phyloP scores from a whole-genome alignment of 2,888 invertebrate genomes.

The Siphlonurus alternatus region DNA sequence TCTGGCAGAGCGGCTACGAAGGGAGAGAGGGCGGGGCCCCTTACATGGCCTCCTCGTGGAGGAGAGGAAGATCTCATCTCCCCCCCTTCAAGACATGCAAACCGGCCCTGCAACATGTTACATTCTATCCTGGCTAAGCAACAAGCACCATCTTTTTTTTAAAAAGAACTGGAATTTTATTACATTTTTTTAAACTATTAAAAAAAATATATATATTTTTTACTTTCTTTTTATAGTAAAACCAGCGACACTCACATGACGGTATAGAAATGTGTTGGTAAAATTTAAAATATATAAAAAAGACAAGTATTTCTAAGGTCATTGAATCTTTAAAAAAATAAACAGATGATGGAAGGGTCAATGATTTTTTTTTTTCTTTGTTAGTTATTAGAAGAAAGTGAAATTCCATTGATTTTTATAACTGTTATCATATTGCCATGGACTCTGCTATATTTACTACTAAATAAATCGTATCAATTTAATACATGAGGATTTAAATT shows the following conservation, averaged over 20 bases:
- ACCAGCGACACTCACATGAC: not conserved
- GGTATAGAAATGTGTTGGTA: not conserved
- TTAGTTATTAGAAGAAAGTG: not conserved
- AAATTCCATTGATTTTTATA: no score
- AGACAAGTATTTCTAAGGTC: not conserved
- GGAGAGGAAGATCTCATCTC: not conserved
- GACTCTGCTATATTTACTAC: no score
- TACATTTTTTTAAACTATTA: not conserved
- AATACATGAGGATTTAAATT: no score
- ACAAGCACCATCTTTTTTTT: not conserved
- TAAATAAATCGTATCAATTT: no score
- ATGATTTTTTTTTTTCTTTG: not conserved
- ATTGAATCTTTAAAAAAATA: not conserved
- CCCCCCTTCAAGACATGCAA: not conserved
- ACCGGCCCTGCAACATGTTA: conserved; percentile 10
- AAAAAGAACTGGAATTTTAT: not conserved
- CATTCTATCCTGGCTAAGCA: conserved; percentile 14
- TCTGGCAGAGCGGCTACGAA: not conserved
- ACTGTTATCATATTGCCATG: no score
- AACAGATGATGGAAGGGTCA: not conserved
- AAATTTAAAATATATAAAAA: not conserved
- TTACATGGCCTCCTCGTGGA: not conserved
- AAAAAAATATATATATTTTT: not conserved
- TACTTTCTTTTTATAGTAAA: not conserved
- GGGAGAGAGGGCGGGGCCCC: not conserved